A percentile compares a stretch with the other conserved stretches of the same genome.
phyloP scores from a whole-genome alignment of 92 coral and sea anemone genomes.

The Nematostella vectensis region DNA sequence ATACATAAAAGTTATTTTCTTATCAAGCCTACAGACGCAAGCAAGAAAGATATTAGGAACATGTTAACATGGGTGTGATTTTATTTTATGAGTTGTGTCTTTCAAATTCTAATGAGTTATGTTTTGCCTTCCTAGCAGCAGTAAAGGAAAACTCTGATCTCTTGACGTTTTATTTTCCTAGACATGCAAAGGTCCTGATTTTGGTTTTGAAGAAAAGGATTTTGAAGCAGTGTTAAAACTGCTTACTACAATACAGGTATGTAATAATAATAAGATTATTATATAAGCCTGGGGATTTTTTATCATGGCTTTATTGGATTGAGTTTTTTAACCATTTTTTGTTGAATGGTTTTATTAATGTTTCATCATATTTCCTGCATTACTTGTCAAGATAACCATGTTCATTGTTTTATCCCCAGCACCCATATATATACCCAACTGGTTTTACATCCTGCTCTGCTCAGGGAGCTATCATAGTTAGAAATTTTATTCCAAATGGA shows the following conservation, averaged over 20 bases:
- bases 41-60: slow-evolving; percentile 77
- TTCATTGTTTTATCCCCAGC: slow-evolving; percentile 39
- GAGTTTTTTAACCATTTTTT: no score
- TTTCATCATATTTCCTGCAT: no score
- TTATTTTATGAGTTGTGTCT: no score
- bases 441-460: slow-evolving; percentile 68
- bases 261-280: neutral
- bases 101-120: no score
- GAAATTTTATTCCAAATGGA: slow-evolving; percentile 78
- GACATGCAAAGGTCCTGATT: slow-evolving; percentile 92
- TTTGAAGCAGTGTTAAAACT: slow-evolving; percentile 70
- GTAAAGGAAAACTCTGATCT: no score
- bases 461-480: slow-evolving; percentile 78
- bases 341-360: no score
- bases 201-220: slow-evolving; percentile 70
- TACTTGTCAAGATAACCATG: neutral
- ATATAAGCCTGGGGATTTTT: neutral
- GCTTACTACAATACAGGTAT: slow-evolving; percentile 70
- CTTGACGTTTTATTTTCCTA: no score
- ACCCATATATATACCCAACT: slow-evolving; percentile 80
- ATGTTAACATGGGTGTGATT: slow-evolving; percentile 75
- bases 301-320: no score
- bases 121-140: no score
- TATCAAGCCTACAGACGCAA: slow-evolving; percentile 73
- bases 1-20: slow-evolving; percentile 68